Conservation (phyloP, 2,888 invertebrate genomes). For the Eledone cirrhosa region DNA sequence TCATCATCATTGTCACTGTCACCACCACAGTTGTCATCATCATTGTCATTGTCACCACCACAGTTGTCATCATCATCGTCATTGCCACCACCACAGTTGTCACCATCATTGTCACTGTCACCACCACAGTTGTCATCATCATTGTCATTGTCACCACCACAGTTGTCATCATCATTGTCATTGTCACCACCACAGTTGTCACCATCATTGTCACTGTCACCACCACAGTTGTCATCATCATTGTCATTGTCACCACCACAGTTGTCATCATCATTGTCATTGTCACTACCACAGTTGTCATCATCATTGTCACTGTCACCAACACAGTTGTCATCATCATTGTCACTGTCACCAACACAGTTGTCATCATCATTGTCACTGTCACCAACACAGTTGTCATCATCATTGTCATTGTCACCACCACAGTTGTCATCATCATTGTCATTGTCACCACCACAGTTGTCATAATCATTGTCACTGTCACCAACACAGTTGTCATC, state of each 20-base stretch:
- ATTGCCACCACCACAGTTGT: not conserved
- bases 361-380: no score
- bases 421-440: not conserved
- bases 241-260: not conserved
- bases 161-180: not conserved
- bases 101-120: slow-evolving; percentile 6
- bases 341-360: no score
- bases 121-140: not conserved
- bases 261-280: slow-evolving; percentile 6
- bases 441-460: not conserved
- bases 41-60: not conserved
- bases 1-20: slow-evolving; percentile 6
- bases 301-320: not conserved
- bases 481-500: no score
- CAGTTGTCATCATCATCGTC: not conserved
- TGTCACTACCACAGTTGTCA: not conserved
- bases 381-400: no score
- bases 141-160: not conserved
- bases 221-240: not conserved
- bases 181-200: not conserved
- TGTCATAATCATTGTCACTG: no score
- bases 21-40: not conserved
- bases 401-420: not conserved
- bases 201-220: not conserved
- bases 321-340: no score